Conservation (phyloP, 2,113 vertebrate genomes). For the Microcebus lehilahytsara region DNA sequence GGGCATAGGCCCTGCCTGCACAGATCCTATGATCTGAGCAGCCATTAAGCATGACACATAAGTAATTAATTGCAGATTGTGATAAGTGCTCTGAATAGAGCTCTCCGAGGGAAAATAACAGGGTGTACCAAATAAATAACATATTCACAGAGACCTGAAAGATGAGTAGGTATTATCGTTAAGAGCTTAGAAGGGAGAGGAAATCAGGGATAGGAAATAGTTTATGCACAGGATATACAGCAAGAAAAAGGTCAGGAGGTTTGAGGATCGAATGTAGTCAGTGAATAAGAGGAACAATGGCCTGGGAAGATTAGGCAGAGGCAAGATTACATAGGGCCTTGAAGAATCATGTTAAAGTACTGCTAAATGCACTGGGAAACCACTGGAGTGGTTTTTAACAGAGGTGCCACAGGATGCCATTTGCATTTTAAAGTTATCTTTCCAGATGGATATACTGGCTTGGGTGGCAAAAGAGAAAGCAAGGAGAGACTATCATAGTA, state of each 20-base stretch:
- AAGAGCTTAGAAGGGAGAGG: neutral
- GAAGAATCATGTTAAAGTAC: neutral
- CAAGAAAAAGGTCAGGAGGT: neutral
- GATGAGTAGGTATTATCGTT: neutral
- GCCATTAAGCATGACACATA: neutral
- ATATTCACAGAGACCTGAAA: neutral
- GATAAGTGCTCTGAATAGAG: neutral
- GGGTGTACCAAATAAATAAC: neutral
- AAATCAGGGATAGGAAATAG: neutral
- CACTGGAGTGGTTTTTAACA: neutral
- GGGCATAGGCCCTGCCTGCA: neutral
- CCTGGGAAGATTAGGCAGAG: neutral
- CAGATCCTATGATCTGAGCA: neutral
- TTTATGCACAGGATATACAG: neutral
- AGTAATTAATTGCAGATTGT: conserved; percentile 16
- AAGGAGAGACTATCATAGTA: neutral
- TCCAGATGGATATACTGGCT: neutral
- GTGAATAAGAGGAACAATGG: neutral
- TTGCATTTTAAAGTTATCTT: neutral
- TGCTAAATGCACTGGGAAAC: neutral
- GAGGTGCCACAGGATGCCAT: neutral
- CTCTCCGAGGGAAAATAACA: conserved; percentile 2
- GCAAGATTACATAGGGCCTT: neutral
- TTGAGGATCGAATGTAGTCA: neutral
- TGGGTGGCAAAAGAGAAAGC: neutral